Evolutionary conservation across 2,113 vertebrate species (phyloP).

Genomic region (Ptyas mucosa): DNA sequence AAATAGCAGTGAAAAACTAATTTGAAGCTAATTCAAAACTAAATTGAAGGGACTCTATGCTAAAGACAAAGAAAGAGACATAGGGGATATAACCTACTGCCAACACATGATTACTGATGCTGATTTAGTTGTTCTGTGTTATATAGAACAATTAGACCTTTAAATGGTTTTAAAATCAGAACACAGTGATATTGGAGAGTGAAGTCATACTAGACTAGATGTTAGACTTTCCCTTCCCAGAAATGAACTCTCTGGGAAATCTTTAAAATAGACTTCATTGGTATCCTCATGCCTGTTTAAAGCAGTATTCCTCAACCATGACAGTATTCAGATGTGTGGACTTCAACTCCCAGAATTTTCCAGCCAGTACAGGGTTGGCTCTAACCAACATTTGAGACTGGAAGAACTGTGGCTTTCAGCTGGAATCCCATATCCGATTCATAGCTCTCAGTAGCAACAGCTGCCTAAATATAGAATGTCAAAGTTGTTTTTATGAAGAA

Average conservation of each 20-base stretch:
- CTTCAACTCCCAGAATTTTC: neutral
- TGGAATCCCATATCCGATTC: neutral
- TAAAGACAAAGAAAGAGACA: neutral
- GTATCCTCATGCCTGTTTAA: neutral
- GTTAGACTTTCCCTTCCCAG: neutral
- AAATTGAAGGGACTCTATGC: neutral
- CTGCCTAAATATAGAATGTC: neutral
- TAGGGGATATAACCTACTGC: neutral
- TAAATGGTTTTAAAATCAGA: neutral
- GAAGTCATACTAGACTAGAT: neutral
- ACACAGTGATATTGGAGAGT: neutral
- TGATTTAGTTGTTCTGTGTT: neutral
- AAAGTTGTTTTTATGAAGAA: neutral
- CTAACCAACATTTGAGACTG: neutral
- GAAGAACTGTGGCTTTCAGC: neutral
- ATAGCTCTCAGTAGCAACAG: neutral
- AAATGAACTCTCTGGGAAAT: neutral
- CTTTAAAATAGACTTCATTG: neutral
- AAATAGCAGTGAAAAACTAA: neutral
- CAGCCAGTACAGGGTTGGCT: neutral
- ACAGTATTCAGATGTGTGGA: neutral
- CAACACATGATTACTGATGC: neutral
- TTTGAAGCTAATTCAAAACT: neutral
- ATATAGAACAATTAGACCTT: neutral
- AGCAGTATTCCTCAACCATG: neutral